A percentile compares a stretch with the other conserved stretches of the same genome.
These are phyloP conservation scores for Dipodomys stephensi DNA, from an alignment of 2,113 vertebrate genomes.

Conservation along the genomic window DNA sequence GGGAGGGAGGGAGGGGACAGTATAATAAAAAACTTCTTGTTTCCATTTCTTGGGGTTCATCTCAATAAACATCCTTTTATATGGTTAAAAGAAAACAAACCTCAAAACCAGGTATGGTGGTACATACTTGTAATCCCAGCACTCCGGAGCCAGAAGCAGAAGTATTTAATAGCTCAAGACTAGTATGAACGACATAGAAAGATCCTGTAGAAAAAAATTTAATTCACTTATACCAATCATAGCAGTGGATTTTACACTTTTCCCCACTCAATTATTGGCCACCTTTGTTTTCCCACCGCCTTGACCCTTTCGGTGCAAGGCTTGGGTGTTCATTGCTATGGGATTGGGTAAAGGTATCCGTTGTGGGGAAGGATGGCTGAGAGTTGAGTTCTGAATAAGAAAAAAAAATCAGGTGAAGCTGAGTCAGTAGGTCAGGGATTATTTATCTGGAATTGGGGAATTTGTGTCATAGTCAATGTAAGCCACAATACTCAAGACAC, in stretches of 20 bases:
- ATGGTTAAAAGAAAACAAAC: no score
- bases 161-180: neutral
- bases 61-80: no score
- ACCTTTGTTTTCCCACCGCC: neutral
- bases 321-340: neutral
- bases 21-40: no score
- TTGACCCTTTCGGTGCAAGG: neutral
- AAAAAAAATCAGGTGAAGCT: no score
- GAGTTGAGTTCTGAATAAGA: neutral
- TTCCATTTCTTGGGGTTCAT: no score
- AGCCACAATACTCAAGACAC: neutral
- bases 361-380: neutral
- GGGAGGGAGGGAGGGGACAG: no score
- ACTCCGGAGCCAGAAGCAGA: neutral
- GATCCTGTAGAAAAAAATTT: neutral
- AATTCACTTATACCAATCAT: neutral
- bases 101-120: neutral
- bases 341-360: accelerated
- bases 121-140: neutral
- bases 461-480: neutral
- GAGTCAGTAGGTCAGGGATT: neutral
- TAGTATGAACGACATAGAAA: neutral
- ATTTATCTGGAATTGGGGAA: neutral
- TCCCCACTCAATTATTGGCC: neutral
- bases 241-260: neutral